Percentiles rank a stretch among this genome's conserved stretches.
These are phyloP conservation scores for Squalus acanthias DNA, from an alignment of 2,797 vertebrate genomes.

Conservation along the genomic window DNA sequence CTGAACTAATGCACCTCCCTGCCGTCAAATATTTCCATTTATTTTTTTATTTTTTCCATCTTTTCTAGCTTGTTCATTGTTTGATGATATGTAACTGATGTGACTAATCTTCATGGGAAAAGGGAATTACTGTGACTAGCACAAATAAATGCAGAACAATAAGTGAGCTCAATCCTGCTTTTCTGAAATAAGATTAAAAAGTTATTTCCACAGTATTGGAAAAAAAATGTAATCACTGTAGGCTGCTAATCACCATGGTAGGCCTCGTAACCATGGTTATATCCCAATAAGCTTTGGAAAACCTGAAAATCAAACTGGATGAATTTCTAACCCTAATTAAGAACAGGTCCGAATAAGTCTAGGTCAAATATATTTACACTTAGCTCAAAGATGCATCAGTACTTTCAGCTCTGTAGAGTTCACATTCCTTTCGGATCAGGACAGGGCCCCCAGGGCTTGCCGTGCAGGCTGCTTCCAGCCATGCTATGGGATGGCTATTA, in stretches of 20 bases:
- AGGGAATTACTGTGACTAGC: background rate
- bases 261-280: conserved; percentile 34
- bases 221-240: conserved; percentile 21
- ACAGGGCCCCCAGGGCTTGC: background rate
- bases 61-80: background rate
- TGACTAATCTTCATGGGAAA: background rate
- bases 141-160: background rate
- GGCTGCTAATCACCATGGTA: conserved; percentile 17
- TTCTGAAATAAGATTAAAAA: background rate
- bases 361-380: conserved; percentile 13
- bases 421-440: conserved; percentile 19
- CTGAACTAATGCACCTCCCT: background rate
- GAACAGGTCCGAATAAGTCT: conserved; percentile 16
- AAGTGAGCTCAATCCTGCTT: background rate
- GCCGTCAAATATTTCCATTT: background rate
- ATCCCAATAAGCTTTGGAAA: conserved; percentile 31
- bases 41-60: conserved; percentile 14
- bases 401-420: background rate
- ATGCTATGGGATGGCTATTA: background rate
- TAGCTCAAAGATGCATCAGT: conserved; percentile 2
- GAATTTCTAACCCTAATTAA: conserved; percentile 32
- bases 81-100: background rate
- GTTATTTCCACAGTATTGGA: background rate
- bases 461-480: background rate
- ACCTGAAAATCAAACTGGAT: conserved; percentile 25